Base-by-base conservation (phyloP, 1,140 invertebrate genomes). In the Dufourea novaeangliae region DNA sequence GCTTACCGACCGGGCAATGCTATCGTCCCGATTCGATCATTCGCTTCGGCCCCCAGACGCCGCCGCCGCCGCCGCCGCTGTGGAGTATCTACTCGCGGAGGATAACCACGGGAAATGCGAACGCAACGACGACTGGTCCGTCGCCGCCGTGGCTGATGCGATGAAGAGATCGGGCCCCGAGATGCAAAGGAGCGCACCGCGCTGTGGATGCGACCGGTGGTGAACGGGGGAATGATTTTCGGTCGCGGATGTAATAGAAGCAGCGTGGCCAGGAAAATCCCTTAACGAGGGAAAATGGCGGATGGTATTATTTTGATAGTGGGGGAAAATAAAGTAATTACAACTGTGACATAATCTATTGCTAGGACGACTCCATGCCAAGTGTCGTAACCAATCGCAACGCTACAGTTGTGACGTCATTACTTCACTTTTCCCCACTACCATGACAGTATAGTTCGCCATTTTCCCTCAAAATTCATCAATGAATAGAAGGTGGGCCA, bases 131-230 rank as follows among this genome's bases (percentile, higher is more conserved):
- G 11, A 32, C 17, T 29, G 39, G 22, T 27, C 50, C 29, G 12
- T 70, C 50, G 10, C n/a, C 14, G 34, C 37, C 17, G 22, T 52
- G 25, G 64, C 70, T 70, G 83, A 82, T 78, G 52, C 75, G 77
- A 87, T 82, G 81, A 84, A 87, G 85, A 85, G 71, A 85, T 83
- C 80, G 56, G 50, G 50, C 56, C 34, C 52, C 59, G 50, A 69
- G 75, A 79, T 82, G 79, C 81, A 72, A 83, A 83, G 81, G 72
- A 70, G 22, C n/a, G 54, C 64, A 25, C 57, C 57, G 57, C 1
- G 29, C 54, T 29, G 29, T n/a, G 34, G 6, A 39, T 20, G 37
- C n/a, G n/a, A n/a, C 27, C 32, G n/a, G 12, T 41, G 12, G 20
- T 34, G 12, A 54, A 32, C 20, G 61, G 34, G 20, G 39, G 20